Percentiles rank a stretch among this genome's conserved stretches.
Evolutionary conservation across 2,797 vertebrate genomes (phyloP).

Genomic region (Bovichtus variegatus): DNA sequence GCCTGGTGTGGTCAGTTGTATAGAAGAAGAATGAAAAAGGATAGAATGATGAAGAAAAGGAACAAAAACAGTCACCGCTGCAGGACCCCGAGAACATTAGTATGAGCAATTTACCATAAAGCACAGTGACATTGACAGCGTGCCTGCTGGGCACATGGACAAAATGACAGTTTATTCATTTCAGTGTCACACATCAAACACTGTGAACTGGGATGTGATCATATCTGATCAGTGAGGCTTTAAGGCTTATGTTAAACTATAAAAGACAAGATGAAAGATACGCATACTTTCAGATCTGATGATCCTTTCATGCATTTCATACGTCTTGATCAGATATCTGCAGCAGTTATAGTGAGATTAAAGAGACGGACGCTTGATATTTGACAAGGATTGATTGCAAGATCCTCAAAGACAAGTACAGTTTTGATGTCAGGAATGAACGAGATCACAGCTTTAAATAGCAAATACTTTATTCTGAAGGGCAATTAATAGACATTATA

Average conservation of each 20-base stretch:
- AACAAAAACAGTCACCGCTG: background rate
- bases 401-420: constrained; percentile 22
- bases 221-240: constrained; percentile 23
- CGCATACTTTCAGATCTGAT: constrained; percentile 11
- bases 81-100: background rate
- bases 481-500: background rate
- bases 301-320: background rate
- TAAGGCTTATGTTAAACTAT: constrained; percentile 26
- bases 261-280: constrained; percentile 12
- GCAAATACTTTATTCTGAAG: background rate
- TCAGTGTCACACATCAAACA: constrained; percentile 29
- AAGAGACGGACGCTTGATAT: constrained; percentile 18
- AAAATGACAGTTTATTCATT: constrained; percentile 23
- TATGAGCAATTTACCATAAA: constrained; percentile 19
- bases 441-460: constrained; percentile 1
- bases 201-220: constrained; percentile 25
- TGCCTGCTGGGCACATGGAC: constrained; percentile 5
- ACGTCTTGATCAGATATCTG: constrained; percentile 9
- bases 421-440: background rate
- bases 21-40: constrained; percentile 1
- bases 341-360: background rate
- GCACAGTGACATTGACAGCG: constrained; percentile 2
- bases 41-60: background rate
- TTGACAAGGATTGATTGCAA: constrained; percentile 41
- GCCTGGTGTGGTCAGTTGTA: background rate